Evolutionary conservation across 2,888 invertebrate species (phyloP), one percentile per base, ranked within the genome.

Genomic region (Chaitophorus viminalis): DNA sequence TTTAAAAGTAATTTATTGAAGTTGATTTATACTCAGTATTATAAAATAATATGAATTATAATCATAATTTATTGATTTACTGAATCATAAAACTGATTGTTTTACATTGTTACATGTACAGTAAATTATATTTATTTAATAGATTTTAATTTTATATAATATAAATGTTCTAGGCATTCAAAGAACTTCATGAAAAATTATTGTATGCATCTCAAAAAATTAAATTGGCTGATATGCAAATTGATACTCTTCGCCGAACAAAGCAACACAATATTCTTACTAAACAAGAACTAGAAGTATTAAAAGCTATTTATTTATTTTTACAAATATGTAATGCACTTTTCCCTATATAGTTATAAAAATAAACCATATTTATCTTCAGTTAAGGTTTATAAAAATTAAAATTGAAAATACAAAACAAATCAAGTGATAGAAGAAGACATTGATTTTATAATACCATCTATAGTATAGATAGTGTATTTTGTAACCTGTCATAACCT

Each of bases 181-280:
- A 93, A 84, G 96, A 97, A 90, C 92, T 97, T 85, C 96, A 97
- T 91, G 93, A 94, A 21, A 96, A 96, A 92, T 95, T 95, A 93
- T 93, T 95, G 46, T 95, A 95, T 90, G 96, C 96, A 0, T 94
- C 94, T 89, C 95, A 96, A 91, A 96, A 96, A 92, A 92, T 97
- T 89, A 94, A 95, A 90, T 91, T 96, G 88, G 94, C 96, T 14
- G 96, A 97, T 91, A 92, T 95, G 3, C 96, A 97, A 92, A 95
- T 96, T 89, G 94, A 94, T 75, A 93, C 93, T 25, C 91, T 95
- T 77, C 94, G 94, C 90, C 93, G 95, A 89, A 93, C 93, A 82
- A 94, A 95, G 90, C 93, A 94, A 89, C 95, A 95, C 91, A 94
- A 95, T 88, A 93, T 94, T 89, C 92, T 96, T 82, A 97, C 96